Conservation (phyloP, 2,797 vertebrate species). For the Schizopygopsis malacanthus region DNA sequence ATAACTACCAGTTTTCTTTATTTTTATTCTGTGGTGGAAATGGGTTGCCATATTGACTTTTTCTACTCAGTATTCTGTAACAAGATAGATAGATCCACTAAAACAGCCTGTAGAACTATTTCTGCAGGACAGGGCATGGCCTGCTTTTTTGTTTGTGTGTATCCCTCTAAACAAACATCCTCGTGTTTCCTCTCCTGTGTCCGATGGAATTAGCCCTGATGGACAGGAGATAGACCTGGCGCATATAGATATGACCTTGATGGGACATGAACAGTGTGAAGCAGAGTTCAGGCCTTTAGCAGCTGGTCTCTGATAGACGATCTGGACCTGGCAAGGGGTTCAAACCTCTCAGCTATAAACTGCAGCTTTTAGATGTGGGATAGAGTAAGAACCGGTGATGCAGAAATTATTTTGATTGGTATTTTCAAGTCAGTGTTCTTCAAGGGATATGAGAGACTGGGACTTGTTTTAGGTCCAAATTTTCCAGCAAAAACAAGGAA, state of each 20-base stretch:
- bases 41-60: too few relatives aligned
- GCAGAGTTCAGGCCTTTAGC: constrained; percentile 40
- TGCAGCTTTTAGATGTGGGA: constrained; percentile 48
- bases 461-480: constrained; percentile 28
- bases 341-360: constrained; percentile 65
- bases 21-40: too few relatives aligned
- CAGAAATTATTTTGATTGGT: constrained; percentile 22
- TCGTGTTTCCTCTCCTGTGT: constrained; percentile 31
- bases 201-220: constrained; percentile 45
- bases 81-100: neutral
- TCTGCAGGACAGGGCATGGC: constrained; percentile 14
- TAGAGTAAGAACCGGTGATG: constrained; percentile 44
- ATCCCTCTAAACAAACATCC: constrained; percentile 36
- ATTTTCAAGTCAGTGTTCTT: constrained; percentile 22
- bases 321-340: constrained; percentile 57
- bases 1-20: too few relatives aligned
- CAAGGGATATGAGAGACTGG: constrained; percentile 27
- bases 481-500: constrained; percentile 44
- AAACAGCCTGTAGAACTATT: neutral
- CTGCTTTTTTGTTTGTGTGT: constrained; percentile 11
- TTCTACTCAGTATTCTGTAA: too few relatives aligned
- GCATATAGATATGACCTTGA: constrained; percentile 62
- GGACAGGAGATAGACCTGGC: constrained; percentile 53
- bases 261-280: constrained; percentile 23
- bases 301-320: constrained; percentile 56